phyloP scores from a whole-genome alignment of 2,113 vertebrate genomes.

The Entosphenus tridentatus region DNA sequence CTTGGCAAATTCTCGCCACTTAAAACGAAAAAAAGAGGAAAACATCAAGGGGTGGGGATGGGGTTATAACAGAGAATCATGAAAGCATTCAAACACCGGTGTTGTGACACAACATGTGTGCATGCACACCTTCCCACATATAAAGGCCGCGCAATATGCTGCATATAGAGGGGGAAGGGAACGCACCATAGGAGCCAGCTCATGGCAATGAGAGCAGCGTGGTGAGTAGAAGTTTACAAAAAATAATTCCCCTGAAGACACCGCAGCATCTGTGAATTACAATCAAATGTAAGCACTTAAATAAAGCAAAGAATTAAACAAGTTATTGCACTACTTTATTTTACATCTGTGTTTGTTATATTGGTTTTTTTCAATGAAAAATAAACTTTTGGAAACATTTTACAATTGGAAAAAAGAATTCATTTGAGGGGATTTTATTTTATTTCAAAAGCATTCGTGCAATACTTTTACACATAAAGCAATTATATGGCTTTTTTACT shows the following conservation, averaged over 20 bases:
- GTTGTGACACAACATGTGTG: too few species aligned
- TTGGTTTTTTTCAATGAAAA: background rate
- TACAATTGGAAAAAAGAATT: slow-evolving; percentile 2
- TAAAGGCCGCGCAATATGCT: too few species aligned
- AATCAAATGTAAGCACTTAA: background rate
- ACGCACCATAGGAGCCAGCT: slow-evolving; percentile 67
- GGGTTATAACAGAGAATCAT: background rate
- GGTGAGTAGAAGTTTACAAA: slow-evolving; percentile 96
- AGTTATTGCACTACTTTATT: background rate
- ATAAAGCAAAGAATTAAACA: background rate
- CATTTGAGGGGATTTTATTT: background rate
- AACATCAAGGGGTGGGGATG: background rate
- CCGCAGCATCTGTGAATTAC: slow-evolving; percentile 37
- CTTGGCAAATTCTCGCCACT: slow-evolving; percentile 95
- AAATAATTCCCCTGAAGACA: slow-evolving; percentile 86
- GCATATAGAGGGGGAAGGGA: background rate
- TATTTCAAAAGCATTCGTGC: background rate
- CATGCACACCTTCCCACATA: too few species aligned
- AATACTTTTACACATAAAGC: too few species aligned
- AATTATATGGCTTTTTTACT: too few species aligned
- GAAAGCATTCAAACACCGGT: too few species aligned
- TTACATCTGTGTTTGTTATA: too few species aligned
- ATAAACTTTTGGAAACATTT: slow-evolving; percentile 7
- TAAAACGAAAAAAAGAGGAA: background rate
- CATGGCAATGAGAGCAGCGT: slow-evolving; percentile 84